Conservation (phyloP, 1,140 invertebrate species). For the Aphelenchoides fujianensis region DNA sequence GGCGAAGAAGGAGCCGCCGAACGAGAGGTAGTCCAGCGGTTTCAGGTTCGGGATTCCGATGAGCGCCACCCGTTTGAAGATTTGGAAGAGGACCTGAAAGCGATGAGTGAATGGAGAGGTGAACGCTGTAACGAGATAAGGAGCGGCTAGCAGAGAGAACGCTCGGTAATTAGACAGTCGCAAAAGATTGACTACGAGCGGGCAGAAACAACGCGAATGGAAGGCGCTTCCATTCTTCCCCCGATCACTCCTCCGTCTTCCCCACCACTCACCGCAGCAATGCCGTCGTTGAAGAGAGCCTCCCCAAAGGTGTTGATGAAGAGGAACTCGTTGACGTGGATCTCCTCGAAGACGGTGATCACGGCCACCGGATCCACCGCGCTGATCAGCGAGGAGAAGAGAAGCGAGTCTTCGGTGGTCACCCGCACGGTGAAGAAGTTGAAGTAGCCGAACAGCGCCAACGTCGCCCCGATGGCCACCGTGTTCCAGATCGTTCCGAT, state of each 20-base stretch:
- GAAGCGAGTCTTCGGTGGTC: constrained; percentile 74
- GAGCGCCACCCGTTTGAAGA: constrained; percentile 13
- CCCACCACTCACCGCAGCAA: constrained; percentile 36
- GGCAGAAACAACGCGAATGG: too few species aligned
- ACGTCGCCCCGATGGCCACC: constrained; percentile 51
- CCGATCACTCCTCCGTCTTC: too few species aligned
- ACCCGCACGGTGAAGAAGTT: constrained; percentile 49
- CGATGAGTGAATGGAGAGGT: not conserved
- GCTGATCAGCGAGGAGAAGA: constrained; percentile 90
- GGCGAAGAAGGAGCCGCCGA: constrained; percentile 84
- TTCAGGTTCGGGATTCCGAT: constrained; percentile 30
- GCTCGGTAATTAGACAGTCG: too few species aligned
- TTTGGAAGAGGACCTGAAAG: constrained; percentile 17
- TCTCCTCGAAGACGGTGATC: constrained; percentile 56
- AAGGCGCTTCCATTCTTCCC: too few species aligned
- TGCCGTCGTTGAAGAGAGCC: constrained; percentile 91
- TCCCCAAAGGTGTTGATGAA: constrained; percentile 99
- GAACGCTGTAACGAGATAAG: too few species aligned
- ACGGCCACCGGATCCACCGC: constrained; percentile 96
- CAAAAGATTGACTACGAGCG: too few species aligned
- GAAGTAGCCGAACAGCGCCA: constrained; percentile 23
- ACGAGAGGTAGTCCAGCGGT: constrained; percentile 71
- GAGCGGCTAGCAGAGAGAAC: too few species aligned
- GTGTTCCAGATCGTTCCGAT: constrained; percentile 68
- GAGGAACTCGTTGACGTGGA: constrained; percentile 81